These are phyloP conservation scores for Camelus dromedarius DNA, from an alignment of 2,113 vertebrate genomes.

Conservation along the genomic window DNA sequence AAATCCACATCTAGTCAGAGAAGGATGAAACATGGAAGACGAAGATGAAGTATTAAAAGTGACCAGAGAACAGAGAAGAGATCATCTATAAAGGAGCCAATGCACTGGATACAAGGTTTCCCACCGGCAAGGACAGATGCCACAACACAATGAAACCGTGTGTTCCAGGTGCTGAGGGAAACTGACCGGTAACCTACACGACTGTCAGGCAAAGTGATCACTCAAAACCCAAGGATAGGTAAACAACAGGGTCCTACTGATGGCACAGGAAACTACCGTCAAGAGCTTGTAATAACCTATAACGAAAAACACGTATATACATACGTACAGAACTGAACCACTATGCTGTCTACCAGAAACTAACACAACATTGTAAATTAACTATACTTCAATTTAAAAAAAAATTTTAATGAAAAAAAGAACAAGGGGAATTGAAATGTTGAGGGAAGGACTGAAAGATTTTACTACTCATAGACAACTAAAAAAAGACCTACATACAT, in stretches of 20 bases:
- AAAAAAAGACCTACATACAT: neutral
- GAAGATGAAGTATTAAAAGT: neutral
- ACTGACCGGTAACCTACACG: neutral
- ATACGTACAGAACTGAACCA: no score
- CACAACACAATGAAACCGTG: conserved; percentile 9
- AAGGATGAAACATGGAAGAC: conserved; percentile 35
- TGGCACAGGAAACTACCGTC: no score
- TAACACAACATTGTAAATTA: no score
- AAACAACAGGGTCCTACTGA: no score
- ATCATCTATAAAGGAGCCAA: conserved; percentile 11
- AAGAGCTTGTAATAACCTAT: no score
- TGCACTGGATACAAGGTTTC: neutral
- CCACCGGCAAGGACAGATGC: neutral
- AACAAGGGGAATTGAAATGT: neutral
- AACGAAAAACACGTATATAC: no score
- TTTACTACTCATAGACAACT: neutral
- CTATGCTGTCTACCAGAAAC: no score
- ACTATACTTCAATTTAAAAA: no score
- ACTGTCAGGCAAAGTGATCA: neutral
- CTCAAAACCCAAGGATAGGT: no score
- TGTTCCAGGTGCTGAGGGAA: neutral
- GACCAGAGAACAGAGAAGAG: neutral
- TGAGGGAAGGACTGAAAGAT: neutral
- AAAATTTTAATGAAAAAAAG: no score
- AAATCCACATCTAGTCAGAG: neutral